Conservation (phyloP, 92 coral and sea anemone species). For the Actinostola sp. region DNA sequence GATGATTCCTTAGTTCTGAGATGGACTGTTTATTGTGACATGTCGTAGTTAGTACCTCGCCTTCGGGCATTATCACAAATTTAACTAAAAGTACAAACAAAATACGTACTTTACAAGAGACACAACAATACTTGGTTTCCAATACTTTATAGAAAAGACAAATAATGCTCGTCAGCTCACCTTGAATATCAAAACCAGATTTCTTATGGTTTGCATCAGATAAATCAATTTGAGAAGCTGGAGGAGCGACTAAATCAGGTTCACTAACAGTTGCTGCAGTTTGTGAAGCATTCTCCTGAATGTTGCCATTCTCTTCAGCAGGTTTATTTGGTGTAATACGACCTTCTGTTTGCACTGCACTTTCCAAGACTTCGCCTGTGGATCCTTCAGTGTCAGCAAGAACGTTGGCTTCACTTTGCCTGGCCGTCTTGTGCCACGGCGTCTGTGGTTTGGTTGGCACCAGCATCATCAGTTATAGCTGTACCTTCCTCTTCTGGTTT, state of each 20-base stretch:
- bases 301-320: slow-evolving; percentile 4
- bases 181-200: slow-evolving; percentile 33
- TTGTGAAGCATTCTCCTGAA: slow-evolving; percentile 20
- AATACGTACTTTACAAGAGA: not conserved
- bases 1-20: slow-evolving; percentile 71
- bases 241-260: slow-evolving; percentile 73
- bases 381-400: slow-evolving; percentile 31
- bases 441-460: not conserved
- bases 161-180: not conserved
- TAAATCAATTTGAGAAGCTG: slow-evolving; percentile 71
- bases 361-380: slow-evolving; percentile 20
- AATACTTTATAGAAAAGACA: not conserved
- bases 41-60: slow-evolving; percentile 66
- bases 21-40: slow-evolving; percentile 73
- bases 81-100: slow-evolving; percentile 63
- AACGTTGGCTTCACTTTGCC: slow-evolving; percentile 13
- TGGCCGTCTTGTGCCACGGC: not conserved
- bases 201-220: slow-evolving; percentile 29
- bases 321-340: slow-evolving; percentile 27
- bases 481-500: slow-evolving; percentile 19
- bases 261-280: slow-evolving; percentile 50
- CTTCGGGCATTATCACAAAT: slow-evolving; percentile 94
- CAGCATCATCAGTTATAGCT: slow-evolving; percentile 8
- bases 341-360: slow-evolving; percentile 54
- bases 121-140: not conserved